Base-by-base conservation (phyloP, 2,113 vertebrate genomes). In the Tretioscincus oriximinensis region DNA sequence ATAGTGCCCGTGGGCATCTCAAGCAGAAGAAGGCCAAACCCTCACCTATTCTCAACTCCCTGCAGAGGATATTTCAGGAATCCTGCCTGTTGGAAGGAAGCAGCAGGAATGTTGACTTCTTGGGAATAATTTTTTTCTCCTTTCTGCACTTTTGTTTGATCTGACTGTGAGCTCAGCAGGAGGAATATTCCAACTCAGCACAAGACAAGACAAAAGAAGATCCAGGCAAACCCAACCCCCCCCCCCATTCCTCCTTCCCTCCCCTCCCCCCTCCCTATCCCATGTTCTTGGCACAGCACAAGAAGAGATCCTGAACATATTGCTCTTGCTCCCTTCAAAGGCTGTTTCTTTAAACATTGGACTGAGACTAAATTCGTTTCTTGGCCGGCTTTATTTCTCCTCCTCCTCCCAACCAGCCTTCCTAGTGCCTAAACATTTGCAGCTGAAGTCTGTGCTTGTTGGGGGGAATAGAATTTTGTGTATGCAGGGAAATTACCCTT, bases 261-360 rank as follows among this genome's bases (percentile, higher is more conserved):
- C 79, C 81, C n/a, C 35, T 78, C 70, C 84, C 78, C 81, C 45
- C 84, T 35, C 81, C 86, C 73, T 49, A 75, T 60, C 80, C 0
- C 0, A 81, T 91, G 88, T 90, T 93, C 86, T 92, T 93, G 92
- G 92, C 92, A 92, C 64, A 81, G 88, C 86, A 90, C 83, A 0
- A 92, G 91, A 92, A 82, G 7, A 88, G 89, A 86, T 90, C 88
- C 86, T 71, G 68, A 90, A 79, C 1, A 0, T 31, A 85, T 80
- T 83, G 67, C 76, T 90, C 75, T 69, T 87, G 67, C 76, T 90
- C 75, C 66, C 86, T 90, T 91, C 88, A 91, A 89, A 91, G 86
- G 65, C 88, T 88, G 83, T 85, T 90, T 88, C 87, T 90, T 90
- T 91, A 89, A 89, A 89, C 88, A 88, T 88, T 90, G 87, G 85